phyloP scores from a whole-genome alignment of 1,140 invertebrate genomes.

The Microplitis demolitor region DNA sequence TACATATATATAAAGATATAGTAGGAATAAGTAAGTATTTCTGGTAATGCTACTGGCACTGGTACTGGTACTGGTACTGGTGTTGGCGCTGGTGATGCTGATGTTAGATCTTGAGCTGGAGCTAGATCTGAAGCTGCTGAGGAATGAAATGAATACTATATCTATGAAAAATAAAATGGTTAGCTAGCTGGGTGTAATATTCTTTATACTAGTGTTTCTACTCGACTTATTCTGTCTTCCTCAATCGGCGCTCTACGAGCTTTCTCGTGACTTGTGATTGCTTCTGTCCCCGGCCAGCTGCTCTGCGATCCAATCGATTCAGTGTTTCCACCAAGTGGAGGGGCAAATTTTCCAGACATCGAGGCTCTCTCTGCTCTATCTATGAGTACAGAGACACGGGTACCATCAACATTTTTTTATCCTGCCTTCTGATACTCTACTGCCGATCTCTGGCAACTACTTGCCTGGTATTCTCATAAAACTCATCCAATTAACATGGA shows the following conservation, averaged over 20 bases:
- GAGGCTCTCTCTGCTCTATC: background rate
- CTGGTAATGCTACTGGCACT: no score
- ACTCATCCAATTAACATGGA: background rate
- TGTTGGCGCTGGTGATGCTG: no score
- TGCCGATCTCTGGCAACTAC: background rate
- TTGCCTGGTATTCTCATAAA: conserved; percentile 11
- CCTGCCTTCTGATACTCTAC: background rate
- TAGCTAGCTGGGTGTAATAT: no score
- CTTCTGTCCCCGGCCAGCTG: conserved; percentile 49
- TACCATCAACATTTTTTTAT: no score
- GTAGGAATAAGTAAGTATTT: no score
- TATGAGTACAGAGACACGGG: background rate
- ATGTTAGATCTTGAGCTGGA: no score
- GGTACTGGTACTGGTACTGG: no score
- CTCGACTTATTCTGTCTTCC: conserved; percentile 2
- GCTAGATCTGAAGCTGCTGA: no score
- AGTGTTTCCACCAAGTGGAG: conserved; percentile 32
- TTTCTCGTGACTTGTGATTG: conserved; percentile 49
- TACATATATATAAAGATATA: no score
- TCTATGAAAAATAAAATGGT: no score
- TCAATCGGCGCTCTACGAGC: conserved; percentile 22
- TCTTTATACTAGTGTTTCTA: background rate
- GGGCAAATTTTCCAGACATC: conserved; percentile 37
- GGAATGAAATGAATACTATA: no score
- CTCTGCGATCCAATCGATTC: conserved; percentile 49